A percentile compares a stretch with the other conserved stretches of the same genome.
These are phyloP conservation scores for Chymomyza caudatula DNA, from an alignment of 2,888 invertebrate species.

Conservation along the genomic window DNA sequence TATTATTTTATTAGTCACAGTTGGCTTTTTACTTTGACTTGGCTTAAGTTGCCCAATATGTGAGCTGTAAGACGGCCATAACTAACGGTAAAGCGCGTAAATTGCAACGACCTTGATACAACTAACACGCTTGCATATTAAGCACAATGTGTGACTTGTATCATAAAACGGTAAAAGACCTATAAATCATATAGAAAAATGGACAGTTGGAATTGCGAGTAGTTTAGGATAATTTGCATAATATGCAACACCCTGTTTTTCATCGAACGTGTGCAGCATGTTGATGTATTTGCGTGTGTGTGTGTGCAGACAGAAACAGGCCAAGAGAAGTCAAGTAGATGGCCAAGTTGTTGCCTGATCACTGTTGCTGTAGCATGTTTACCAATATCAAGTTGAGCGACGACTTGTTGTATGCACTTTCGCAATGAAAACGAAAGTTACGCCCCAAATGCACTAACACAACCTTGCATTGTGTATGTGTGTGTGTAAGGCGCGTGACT, in stretches of 20 bases:
- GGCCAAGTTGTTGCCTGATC: not conserved
- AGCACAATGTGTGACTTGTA: constrained; percentile 4
- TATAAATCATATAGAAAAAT: constrained; percentile 23
- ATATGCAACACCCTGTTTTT: constrained; percentile 37
- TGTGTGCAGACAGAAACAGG: constrained; percentile 32
- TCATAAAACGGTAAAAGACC: too few species aligned
- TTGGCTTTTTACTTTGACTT: not conserved
- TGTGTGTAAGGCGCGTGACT: constrained; percentile 51
- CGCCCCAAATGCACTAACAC: constrained; percentile 30
- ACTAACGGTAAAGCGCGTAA: constrained; percentile 10
- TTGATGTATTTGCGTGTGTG: not conserved
- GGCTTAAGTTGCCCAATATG: not conserved
- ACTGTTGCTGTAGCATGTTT: constrained; percentile 25
- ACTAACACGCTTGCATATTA: constrained; percentile 25
- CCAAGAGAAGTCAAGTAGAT: constrained; percentile 38
- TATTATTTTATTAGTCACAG: not conserved
- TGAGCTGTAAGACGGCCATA: not conserved
- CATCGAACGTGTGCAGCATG: not conserved
- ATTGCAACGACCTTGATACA: constrained; percentile 43
- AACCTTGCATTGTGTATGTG: not conserved
- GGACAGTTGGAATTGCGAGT: not conserved
- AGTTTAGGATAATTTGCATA: constrained; percentile 22
- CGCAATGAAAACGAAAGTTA: constrained; percentile 73
- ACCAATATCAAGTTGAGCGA: constrained; percentile 52
- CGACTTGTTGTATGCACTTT: constrained; percentile 60